A percentile compares a stretch with the other conserved stretches of the same genome.
These are phyloP conservation scores for Lasioglossum villosulum DNA, from an alignment of 2,888 invertebrate genomes.

Conservation along the genomic window DNA sequence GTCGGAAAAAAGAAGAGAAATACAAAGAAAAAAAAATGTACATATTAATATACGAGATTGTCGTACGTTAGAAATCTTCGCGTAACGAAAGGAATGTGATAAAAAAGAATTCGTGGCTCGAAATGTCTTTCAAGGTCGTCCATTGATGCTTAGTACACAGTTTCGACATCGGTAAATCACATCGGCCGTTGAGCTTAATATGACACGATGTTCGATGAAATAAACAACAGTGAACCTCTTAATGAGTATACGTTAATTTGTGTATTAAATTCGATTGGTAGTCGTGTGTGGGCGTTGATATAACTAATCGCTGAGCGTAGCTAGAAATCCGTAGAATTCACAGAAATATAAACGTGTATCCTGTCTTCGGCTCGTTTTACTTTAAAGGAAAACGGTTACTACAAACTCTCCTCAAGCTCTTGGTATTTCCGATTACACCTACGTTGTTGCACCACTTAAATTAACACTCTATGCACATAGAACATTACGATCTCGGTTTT, in stretches of 20 bases:
- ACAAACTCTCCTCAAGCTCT: constrained; percentile 22
- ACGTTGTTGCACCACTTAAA: constrained; percentile 11
- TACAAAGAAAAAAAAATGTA: constrained; percentile 26
- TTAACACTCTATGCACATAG: not conserved
- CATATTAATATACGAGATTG: not conserved
- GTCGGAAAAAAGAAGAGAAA: not conserved
- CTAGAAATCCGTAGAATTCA: constrained; percentile 54
- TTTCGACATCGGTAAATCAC: constrained; percentile 39
- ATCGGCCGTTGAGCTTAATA: constrained; percentile 19
- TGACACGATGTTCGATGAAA: constrained; percentile 5
- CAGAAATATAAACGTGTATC: constrained; percentile 50
- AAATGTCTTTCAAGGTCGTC: constrained; percentile 58
- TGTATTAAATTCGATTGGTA: not conserved
- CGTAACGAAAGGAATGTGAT: constrained; percentile 37
- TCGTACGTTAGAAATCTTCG: constrained; percentile 32
- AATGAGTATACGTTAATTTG: not conserved
- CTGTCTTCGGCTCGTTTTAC: constrained; percentile 34
- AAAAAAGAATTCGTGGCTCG: constrained; percentile 34
- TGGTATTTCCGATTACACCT: constrained; percentile 27
- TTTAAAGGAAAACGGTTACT: constrained; percentile 35
- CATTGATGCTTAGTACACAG: constrained; percentile 38
- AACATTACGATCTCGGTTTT: constrained; percentile 22
- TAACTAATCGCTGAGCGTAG: constrained; percentile 40
- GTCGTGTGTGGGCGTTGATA: constrained; percentile 3
- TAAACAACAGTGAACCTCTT: not conserved